A percentile compares a stretch with the other conserved stretches of the same genome.
These are phyloP conservation scores for Numida meleagris DNA, from an alignment of 2,113 vertebrate species.

Conservation along the genomic window DNA sequence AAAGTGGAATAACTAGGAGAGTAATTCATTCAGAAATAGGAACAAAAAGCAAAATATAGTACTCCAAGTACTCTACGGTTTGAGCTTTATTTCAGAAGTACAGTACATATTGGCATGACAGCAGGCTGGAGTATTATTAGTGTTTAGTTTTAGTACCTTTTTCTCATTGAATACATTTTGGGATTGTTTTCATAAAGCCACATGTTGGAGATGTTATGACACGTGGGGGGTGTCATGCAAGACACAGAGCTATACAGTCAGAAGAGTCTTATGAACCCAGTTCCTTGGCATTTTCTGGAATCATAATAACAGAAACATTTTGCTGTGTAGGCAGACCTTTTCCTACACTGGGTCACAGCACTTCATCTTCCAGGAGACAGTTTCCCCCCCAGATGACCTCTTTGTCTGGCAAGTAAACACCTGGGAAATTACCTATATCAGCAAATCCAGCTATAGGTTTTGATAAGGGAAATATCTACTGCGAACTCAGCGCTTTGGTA, in stretches of 20 bases:
- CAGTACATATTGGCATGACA: not conserved
- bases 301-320: not conserved
- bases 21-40: not conserved
- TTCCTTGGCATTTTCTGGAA: not conserved
- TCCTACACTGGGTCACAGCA: constrained; percentile 14
- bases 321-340: constrained; percentile 34
- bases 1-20: not conserved
- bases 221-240: not conserved
- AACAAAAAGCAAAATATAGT: not conserved
- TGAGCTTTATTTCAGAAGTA: not conserved
- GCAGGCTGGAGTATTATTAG: not conserved
- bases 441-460: not conserved
- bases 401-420: not conserved
- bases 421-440: not conserved
- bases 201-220: not conserved
- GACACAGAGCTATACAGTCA: not conserved
- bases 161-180: not conserved
- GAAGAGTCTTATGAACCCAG: not conserved
- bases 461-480: constrained; percentile 40
- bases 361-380: not conserved
- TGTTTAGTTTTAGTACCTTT: not conserved
- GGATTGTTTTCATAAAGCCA: not conserved
- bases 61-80: not conserved
- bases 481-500: not conserved
- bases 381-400: not conserved